These are phyloP conservation scores for Apogon talboti DNA, from an alignment of 2,797 vertebrate genomes.

Conservation along the genomic window DNA sequence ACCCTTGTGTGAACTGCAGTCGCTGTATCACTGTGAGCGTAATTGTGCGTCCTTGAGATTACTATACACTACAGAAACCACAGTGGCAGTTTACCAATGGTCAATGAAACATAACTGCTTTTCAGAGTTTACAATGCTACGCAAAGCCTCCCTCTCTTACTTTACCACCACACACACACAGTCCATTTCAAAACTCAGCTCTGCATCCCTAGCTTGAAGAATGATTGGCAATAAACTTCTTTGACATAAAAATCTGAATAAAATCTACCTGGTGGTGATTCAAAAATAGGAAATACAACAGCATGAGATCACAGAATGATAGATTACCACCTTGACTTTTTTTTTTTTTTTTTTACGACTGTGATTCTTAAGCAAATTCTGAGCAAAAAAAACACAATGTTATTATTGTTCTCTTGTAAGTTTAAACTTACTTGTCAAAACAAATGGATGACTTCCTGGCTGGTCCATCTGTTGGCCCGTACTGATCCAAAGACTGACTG, in stretches of 20 bases:
- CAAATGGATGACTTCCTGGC: slow-evolving; percentile 37
- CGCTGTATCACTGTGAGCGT: slow-evolving; percentile 50
- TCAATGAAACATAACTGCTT: slow-evolving; percentile 56
- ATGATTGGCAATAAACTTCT: slow-evolving; percentile 56
- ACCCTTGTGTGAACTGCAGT: slow-evolving; percentile 47
- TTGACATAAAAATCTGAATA: slow-evolving; percentile 54
- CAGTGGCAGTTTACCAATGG: slow-evolving; percentile 39
- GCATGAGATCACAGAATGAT: slow-evolving; percentile 43
- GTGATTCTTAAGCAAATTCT: slow-evolving; percentile 18
- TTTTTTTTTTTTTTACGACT: background rate
- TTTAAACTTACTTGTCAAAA: slow-evolving; percentile 6
- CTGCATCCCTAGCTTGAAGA: slow-evolving; percentile 47
- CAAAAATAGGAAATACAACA: slow-evolving; percentile 41
- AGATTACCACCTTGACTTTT: slow-evolving; percentile 23
- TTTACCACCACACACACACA: slow-evolving; percentile 59
- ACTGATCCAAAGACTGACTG: slow-evolving; percentile 50
- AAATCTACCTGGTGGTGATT: slow-evolving; percentile 56
- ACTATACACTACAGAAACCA: slow-evolving; percentile 39
- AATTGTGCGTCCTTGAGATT: slow-evolving; percentile 66
- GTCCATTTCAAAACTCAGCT: slow-evolving; percentile 52
- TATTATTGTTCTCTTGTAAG: slow-evolving; percentile 2
- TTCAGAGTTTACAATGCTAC: slow-evolving; percentile 60
- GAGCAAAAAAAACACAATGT: background rate
- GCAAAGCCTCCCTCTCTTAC: slow-evolving; percentile 47
- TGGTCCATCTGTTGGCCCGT: slow-evolving; percentile 33